These are phyloP conservation scores for Ectropis grisescens DNA, from an alignment of 1,140 invertebrate genomes.

Conservation along the genomic window DNA sequence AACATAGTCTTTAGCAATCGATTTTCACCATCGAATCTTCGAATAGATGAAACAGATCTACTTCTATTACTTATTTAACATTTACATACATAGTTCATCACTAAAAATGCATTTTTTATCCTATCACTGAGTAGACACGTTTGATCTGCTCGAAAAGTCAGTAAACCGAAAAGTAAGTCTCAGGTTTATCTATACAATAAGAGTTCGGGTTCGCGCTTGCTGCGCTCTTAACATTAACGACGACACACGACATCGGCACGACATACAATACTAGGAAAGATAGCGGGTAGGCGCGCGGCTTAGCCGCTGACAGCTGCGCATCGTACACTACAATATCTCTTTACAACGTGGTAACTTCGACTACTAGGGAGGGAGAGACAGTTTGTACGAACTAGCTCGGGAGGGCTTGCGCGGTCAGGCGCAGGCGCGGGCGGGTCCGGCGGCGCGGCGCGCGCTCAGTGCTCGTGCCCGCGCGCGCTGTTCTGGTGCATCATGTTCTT, in stretches of 20 bases:
- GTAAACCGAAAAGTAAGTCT: constrained; percentile 54
- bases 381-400: constrained; percentile 50
- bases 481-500: constrained; percentile 79
- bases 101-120: constrained; percentile 65
- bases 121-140: constrained; percentile 67
- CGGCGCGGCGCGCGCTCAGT: constrained; percentile 29
- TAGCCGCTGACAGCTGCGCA: constrained; percentile 60
- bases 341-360: constrained; percentile 64
- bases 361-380: constrained; percentile 51
- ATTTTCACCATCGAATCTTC: constrained; percentile 61
- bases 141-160: constrained; percentile 67
- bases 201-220: no score
- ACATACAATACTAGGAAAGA: constrained; percentile 61
- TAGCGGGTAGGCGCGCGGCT: constrained; percentile 56
- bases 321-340: constrained; percentile 61
- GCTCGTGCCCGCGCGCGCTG: constrained; percentile 55
- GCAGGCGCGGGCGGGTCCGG: neutral
- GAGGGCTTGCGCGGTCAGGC: neutral
- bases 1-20: constrained; percentile 65
- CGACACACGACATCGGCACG: constrained; percentile 27
- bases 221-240: no score
- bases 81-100: constrained; percentile 60
- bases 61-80: constrained; percentile 53
- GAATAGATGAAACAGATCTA: constrained; percentile 70
- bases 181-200: constrained; percentile 11